phyloP scores from a whole-genome alignment of 2,888 invertebrate species.

The Drosophila flavopinicola region DNA sequence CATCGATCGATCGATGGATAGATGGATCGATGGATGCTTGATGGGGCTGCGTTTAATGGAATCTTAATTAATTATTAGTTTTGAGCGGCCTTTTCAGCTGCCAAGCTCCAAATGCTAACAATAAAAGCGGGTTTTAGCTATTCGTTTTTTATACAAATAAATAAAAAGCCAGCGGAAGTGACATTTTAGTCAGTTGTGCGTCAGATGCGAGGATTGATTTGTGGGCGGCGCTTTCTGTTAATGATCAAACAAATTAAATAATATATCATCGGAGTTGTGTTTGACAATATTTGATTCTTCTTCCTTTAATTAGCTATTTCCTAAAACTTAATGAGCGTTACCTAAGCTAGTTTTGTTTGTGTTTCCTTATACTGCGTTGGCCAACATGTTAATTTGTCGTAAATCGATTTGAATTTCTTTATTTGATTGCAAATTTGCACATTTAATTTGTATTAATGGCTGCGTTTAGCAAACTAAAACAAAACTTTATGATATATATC shows the following conservation, averaged over 20 bases:
- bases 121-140: conserved; percentile 36
- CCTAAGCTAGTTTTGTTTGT: not conserved
- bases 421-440: conserved; percentile 43
- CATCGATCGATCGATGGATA: conserved; percentile 8
- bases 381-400: conserved; percentile 10
- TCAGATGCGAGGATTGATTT: not conserved
- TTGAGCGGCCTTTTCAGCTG: conserved; percentile 49
- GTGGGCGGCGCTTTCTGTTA: conserved; percentile 13
- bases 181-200: conserved; percentile 4
- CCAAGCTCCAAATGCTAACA: conserved; percentile 38
- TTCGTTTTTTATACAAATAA: not conserved
- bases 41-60: conserved; percentile 62
- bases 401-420: conserved; percentile 16
- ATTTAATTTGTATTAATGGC: conserved; percentile 53
- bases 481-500: conserved; percentile 8
- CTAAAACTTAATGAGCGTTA: not conserved
- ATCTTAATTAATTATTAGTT: conserved; percentile 74
- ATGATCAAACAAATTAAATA: not conserved
- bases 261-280: conserved; percentile 1
- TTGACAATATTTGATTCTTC: not conserved
- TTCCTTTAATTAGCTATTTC: not conserved
- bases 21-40: conserved; percentile 13
- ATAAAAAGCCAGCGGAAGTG: conserved; percentile 34
- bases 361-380: not conserved
- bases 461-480: conserved; percentile 23